Evolutionary conservation across 2,888 invertebrate genomes (phyloP), one percentile per base, ranked within the genome.

Genomic region (Alloscopus bannaensis): DNA sequence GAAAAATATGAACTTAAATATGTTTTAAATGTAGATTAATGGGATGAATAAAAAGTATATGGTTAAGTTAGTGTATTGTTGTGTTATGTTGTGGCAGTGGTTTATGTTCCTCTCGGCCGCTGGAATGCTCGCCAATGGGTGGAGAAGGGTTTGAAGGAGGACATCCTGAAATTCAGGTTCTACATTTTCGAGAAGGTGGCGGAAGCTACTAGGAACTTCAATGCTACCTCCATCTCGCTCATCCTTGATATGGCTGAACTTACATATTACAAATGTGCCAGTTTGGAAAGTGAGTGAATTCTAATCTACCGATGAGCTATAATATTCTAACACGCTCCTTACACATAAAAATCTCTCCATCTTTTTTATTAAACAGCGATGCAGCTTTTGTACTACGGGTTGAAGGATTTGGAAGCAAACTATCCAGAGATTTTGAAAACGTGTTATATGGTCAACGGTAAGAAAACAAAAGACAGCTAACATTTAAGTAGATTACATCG

Each of bases 371-470:
- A 81, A 28, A 81, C 81, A 11, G 60, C 81, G 20, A 76, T 81
- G 29, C 81, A 81, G 29, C 47, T 81, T 22, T 47, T 47, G n/a
- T n/a, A n/a, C n/a, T n/a, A n/a, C n/a, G n/a, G n/a, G n/a, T 80
- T 80, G 40, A 71, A 76, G 40, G 82, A 83, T 26, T 83, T 83
- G 52, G 83, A 83, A 57, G 52, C 75, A n/a, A 81, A 81, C 26
- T 83, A 81, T 36, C 83, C 83, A 16, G 83, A 83, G 29, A 73
- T 75, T 0, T 24, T 83, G 3, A 79, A 81, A 55, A 66, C 81
- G 2, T 81, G 81, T 36, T 79, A 76, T 36, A 73, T 83, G 16
- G 40, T 83, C 26, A 83, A 83, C 40, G 75, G 83, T 83, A 83
- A 73, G 69, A 31, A 16, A 18, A n/a, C 20, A 16, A 11, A 47